A percentile compares a stretch with the other conserved stretches of the same genome.
These are phyloP conservation scores for Ceyx melanurus DNA, from an alignment of 2,113 vertebrate genomes.

Conservation along the genomic window DNA sequence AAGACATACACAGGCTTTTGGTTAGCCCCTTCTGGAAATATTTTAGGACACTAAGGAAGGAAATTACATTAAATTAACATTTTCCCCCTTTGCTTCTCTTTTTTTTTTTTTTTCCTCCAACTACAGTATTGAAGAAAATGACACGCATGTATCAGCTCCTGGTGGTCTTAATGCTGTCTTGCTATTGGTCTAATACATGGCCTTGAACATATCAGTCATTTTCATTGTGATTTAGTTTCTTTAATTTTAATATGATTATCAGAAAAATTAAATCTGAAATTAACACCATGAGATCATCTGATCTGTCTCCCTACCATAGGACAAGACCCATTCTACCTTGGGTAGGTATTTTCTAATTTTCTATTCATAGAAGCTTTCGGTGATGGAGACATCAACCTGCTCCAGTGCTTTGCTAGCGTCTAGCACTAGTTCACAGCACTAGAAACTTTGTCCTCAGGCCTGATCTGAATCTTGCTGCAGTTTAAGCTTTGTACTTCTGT, in stretches of 20 bases:
- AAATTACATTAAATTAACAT: not conserved
- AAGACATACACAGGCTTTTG: not conserved
- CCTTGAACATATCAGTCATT: not conserved
- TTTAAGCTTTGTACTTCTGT: not conserved
- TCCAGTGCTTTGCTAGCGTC: not conserved
- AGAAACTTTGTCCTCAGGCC: not conserved
- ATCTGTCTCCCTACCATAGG: not conserved
- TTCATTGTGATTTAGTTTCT: not conserved
- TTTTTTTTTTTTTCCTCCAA: not conserved
- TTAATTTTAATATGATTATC: not conserved
- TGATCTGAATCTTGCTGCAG: not conserved
- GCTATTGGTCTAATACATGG: not conserved
- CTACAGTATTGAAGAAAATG: not conserved
- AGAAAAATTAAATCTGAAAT: conserved; percentile 9
- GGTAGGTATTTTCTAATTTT: not conserved
- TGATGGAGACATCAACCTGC: not conserved
- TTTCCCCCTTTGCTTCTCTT: not conserved
- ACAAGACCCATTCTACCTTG: not conserved
- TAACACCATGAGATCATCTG: not conserved
- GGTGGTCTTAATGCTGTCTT: not conserved
- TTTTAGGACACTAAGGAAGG: not conserved
- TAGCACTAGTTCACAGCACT: not conserved
- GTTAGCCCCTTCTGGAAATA: not conserved
- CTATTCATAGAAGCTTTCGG: not conserved
- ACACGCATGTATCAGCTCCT: not conserved